Evolutionary conservation across 2,888 invertebrate genomes (phyloP), one percentile per base, ranked within the genome.

Genomic region (Melanostoma scalare): DNA sequence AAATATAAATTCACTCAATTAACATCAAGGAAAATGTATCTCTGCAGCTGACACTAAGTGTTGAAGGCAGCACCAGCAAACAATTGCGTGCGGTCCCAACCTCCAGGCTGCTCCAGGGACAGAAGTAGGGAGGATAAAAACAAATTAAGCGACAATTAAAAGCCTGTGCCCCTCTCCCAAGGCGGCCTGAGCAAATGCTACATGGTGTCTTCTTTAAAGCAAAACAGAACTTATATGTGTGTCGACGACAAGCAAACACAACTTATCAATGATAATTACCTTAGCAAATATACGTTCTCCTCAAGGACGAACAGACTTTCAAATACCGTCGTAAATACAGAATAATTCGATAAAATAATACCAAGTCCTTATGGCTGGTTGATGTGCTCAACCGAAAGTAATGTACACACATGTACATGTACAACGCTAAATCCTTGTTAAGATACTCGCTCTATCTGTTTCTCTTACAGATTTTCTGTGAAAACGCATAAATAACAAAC

Each of bases 281-380:
- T 61, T 61, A 50, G 33, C 61, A 53, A 42, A 65, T 36, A 56
- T 50, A 4, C n/a, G 30, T 20, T 50, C 20, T 5, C n/a, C 38
- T 36, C 42, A 60, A 48, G 71, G 65, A 65, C 67, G 42, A 42
- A 30, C 46, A 40, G 53, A 78, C 65, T 71, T 58, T 79, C 79
- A 78, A 79, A 75, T 56, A 72, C 65, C 46, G 50, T 69, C 73
- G 78, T 58, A 60, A 38, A 72, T 46, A 72, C 44, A 10, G 6
- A 76, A 65, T 78, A 58, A 79, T 78, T 84, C 84, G 79, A 79
- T 84, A 79, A 74, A 74, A 79, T 75, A 71, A 78, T 61, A 69
- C 69, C 81, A 67, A 68, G 46, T 68, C 68, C 77, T 50, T 63
- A 77, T 48, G 67, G 52, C 30, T 38, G 55, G 38, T 48, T 53